These are phyloP conservation scores for Phymatocera aterrima DNA, from an alignment of 2,888 invertebrate species.

Conservation along the genomic window DNA sequence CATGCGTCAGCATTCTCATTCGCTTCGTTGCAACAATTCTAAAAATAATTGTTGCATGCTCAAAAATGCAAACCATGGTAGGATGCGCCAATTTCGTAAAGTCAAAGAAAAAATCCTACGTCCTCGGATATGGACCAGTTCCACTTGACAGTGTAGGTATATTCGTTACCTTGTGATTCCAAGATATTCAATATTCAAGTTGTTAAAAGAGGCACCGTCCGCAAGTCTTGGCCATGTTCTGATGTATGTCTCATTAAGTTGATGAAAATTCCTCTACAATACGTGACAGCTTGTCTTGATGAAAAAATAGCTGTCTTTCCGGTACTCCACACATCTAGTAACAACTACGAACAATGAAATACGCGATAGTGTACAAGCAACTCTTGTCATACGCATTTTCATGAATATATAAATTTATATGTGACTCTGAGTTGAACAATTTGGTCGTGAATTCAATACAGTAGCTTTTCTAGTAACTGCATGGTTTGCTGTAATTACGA, in stretches of 20 bases:
- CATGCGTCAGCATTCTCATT: background rate
- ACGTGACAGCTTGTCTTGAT: background rate
- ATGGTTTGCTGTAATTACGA: too few species aligned
- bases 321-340: background rate
- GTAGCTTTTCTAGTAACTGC: background rate
- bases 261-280: background rate
- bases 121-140: background rate
- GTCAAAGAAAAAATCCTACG: background rate
- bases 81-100: conserved; percentile 4
- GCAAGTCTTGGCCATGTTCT: background rate
- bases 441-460: background rate
- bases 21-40: background rate
- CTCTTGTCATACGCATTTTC: background rate
- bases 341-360: background rate
- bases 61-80: background rate
- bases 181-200: background rate
- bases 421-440: background rate
- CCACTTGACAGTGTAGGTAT: background rate
- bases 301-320: background rate
- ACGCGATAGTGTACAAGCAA: background rate
- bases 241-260: conserved; percentile 6
- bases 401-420: background rate
- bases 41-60: conserved; percentile 16
- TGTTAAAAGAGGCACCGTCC: background rate
- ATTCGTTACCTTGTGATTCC: conserved; percentile 4